phyloP scores from a whole-genome alignment of 2,797 vertebrate species.

The Salarias fasciatus region DNA sequence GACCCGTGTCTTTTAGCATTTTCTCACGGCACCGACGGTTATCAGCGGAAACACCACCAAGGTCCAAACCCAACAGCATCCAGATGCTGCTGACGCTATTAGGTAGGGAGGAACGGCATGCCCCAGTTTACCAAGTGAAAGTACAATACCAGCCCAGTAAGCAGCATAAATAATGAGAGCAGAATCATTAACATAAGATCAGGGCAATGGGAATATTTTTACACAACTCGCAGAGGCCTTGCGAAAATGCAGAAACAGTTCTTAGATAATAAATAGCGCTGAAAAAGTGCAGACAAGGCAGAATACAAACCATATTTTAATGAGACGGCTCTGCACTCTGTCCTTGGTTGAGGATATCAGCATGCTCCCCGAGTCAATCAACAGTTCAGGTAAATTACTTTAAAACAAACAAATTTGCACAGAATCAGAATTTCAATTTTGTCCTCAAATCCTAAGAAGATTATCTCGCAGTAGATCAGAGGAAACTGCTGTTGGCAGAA shows the following conservation, averaged over 20 bases:
- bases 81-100: constrained; percentile 3
- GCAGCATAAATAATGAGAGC: not conserved
- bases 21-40: constrained; percentile 20
- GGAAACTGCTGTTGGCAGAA: constrained; percentile 53
- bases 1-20: constrained; percentile 35
- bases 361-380: constrained; percentile 39
- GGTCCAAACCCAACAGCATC: constrained; percentile 8
- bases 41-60: constrained; percentile 33
- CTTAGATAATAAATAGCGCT: too few species aligned
- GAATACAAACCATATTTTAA: not conserved
- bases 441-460: constrained; percentile 52
- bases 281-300: constrained; percentile 1
- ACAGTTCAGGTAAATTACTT: constrained; percentile 53
- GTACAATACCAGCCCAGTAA: not conserved
- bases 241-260: not conserved
- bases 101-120: not conserved
- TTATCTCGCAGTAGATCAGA: constrained; percentile 64
- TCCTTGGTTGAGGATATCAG: constrained; percentile 53
- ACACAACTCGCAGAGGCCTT: not conserved
- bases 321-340: constrained; percentile 15
- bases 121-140: not conserved
- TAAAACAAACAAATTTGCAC: constrained; percentile 62
- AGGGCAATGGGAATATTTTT: not conserved
- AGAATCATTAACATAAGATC: not conserved
- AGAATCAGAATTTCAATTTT: constrained; percentile 64